These are phyloP conservation scores for Notolabrus celidotus DNA, from an alignment of 2,797 vertebrate species.

Conservation along the genomic window DNA sequence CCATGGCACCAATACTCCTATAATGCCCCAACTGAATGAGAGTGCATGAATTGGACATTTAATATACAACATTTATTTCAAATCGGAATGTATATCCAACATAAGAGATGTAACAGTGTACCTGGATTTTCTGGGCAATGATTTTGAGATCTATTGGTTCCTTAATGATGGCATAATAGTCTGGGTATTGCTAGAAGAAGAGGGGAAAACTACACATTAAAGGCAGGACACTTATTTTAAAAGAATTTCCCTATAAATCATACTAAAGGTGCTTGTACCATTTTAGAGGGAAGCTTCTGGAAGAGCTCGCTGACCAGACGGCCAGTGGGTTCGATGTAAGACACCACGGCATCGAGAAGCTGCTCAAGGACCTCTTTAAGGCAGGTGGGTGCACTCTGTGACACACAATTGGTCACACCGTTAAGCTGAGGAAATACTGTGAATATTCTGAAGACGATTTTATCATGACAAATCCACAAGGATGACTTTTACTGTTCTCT, in stretches of 20 bases:
- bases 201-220: conserved; percentile 36
- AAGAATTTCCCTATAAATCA: neutral
- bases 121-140: conserved; percentile 98
- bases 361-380: conserved; percentile 95
- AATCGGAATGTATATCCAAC: neutral
- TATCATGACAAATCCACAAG: no score
- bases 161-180: conserved; percentile 99
- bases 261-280: conserved; percentile 84
- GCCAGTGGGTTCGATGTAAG: conserved; percentile 92
- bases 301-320: conserved; percentile 96
- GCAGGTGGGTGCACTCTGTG: conserved; percentile 88
- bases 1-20: conserved; percentile 93
- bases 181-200: conserved; percentile 94
- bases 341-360: conserved; percentile 93
- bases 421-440: neutral
- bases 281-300: conserved; percentile 98
- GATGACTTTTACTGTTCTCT: no score
- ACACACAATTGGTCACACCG: conserved; percentile 11
- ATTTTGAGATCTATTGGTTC: conserved; percentile 98
- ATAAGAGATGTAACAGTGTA: conserved; percentile 51
- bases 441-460: neutral
- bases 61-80: neutral
- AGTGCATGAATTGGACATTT: conserved; percentile 23
- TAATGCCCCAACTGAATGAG: conserved; percentile 89
- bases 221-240: neutral